Base-by-base conservation (phyloP, 1,140 invertebrate species). In the Delia radicum region DNA sequence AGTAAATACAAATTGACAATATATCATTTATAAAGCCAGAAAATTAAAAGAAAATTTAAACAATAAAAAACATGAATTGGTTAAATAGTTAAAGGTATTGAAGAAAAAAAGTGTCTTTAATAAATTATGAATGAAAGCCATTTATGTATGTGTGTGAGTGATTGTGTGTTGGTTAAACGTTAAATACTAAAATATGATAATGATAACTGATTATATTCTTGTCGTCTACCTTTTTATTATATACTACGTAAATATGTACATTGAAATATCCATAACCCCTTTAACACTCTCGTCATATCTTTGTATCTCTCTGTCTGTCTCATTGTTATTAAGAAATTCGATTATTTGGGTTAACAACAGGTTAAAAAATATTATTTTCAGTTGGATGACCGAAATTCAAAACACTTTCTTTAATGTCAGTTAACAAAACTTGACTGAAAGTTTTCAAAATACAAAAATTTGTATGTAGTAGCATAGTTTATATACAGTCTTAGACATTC, bases 291-390 rank as follows among this genome's bases (percentile, higher is more conserved):
- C 37, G 7, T 42, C 37, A 42, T 42, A 15, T 42, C n/a, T 42
- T 5, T 42, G 1, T 42, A 65, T 65, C 29, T n/a, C 6, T 69
- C n/a, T 42, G 29, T 65, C 29, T n/a, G 15, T 69, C n/a, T 69
- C 65, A 69, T 69, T 69, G 24, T 5, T 31, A 33, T 31, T 69
- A 33, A 69, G 65, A 69, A 69, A 33, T 37, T 29, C 12, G 21
- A 18, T 8, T 15, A 69, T 69, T 69, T 37, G 12, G 65, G 65
- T 69, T 69, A 69, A 69, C 65, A 69, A 69, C 65, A 37, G 65
- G 65, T 69, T 37, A 8, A 69, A 69, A 33, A 33, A 37, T 13
- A 21, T 7, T 13, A 42, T 42, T 42, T 42, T 55, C 48, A 18
- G 8, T 18, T 21, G 48, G 24, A 21, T 55, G 21, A 24, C 48